A percentile compares a stretch with the other conserved stretches of the same genome.
These are phyloP conservation scores for Nomia melanderi DNA, from an alignment of 1,140 invertebrate species.

Conservation along the genomic window DNA sequence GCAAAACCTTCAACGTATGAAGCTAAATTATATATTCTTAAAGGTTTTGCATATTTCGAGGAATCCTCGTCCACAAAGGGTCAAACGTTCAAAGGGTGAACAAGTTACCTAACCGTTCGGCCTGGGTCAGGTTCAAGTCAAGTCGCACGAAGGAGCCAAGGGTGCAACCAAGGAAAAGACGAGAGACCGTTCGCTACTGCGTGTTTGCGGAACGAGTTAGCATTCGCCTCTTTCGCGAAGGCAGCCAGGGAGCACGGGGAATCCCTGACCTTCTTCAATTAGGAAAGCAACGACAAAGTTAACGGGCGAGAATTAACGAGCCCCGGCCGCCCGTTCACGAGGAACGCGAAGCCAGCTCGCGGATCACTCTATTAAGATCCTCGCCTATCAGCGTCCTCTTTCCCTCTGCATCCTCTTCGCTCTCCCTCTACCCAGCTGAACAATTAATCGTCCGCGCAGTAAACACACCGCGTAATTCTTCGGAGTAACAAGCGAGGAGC, in stretches of 20 bases:
- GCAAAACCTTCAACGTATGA: no score
- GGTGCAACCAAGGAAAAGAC: no score
- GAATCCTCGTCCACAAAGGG: no score
- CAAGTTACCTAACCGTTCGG: no score
- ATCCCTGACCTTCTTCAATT: slow-evolving; percentile 37
- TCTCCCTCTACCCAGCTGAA: neutral
- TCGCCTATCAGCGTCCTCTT: slow-evolving; percentile 17
- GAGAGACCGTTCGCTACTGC: no score
- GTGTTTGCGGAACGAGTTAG: no score
- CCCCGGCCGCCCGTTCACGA: neutral
- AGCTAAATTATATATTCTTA: no score
- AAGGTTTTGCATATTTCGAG: no score
- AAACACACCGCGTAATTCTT: slow-evolving; percentile 23
- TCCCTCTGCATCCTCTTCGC: neutral
- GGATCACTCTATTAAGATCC: slow-evolving; percentile 39
- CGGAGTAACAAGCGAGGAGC: neutral
- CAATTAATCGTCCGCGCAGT: slow-evolving; percentile 22
- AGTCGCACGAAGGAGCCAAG: no score
- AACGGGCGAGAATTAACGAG: slow-evolving; percentile 32
- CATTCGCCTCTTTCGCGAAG: neutral
- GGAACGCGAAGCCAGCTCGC: slow-evolving; percentile 1
- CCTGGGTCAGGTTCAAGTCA: no score
- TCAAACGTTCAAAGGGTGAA: no score
- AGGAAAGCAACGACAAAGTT: slow-evolving; percentile 36
- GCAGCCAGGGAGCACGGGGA: neutral